Base-by-base conservation (phyloP, 2,113 vertebrate genomes). In the Anseranas semipalmata region DNA sequence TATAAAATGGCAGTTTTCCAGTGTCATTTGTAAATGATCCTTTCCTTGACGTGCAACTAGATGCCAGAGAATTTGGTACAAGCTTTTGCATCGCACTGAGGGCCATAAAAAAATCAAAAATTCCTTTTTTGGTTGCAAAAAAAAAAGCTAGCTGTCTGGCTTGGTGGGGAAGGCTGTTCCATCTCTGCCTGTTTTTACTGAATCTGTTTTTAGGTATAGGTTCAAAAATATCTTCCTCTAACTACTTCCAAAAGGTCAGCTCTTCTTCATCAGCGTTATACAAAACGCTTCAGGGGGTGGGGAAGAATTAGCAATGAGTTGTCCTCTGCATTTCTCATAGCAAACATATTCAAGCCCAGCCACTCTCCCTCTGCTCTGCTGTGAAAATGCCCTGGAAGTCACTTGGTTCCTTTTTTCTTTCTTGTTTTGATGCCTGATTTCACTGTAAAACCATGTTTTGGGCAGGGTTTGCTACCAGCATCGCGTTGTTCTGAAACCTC, bases 141-240 rank as follows among this genome's bases (percentile, higher is more conserved):
- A 21, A 90, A 50, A n/a, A n/a, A n/a, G 78, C 71, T 53, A 35
- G 30, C 65, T 67, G 41, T 75, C 73, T 80, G 35, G 43, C 21
- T 65, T 73, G 41, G 53, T 76, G 86, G 33, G 39, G 91, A 75
- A 82, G 53, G 28, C 80, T 76, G 58, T 41, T 59, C 62, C 73
- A 65, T 92, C 86, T 76, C 78, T 50, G 53, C 70, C 43, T 89
- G 33, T 2, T 89, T 73, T 79, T 87, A 45, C 19, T 59, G 63
- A 71, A 77, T 82, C 53, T 93, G 58, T 16, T 89, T 95, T 95
- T 91, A 92, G 92, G 53, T 93, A 62, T 50, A 56, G 55, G 19
- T 87, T 92, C 28, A 87, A 93, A 95, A 95, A 89, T 93, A 87
- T 66, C 53, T 81, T 84, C 32, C 43, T 75, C 81, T 90, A 78